Evolutionary conservation across 1,140 invertebrate species (phyloP).

Genomic region (Ladona fulva): DNA sequence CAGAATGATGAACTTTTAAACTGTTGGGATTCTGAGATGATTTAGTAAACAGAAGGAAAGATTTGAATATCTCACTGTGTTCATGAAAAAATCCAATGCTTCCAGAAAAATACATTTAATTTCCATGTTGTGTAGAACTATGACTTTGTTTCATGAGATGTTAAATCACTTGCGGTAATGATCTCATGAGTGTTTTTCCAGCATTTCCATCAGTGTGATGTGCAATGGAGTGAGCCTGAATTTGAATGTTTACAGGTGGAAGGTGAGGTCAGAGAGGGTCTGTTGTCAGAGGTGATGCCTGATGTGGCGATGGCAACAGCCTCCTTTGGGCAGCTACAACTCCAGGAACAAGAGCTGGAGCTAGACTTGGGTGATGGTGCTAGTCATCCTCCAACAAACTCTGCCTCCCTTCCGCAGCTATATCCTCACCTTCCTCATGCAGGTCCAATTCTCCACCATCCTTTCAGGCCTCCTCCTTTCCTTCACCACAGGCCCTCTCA

Average conservation of each 20-base stretch:
- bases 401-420: neutral
- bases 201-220: too few species aligned
- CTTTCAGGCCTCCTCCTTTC: neutral
- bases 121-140: too few species aligned
- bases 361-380: constrained; percentile 68
- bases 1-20: too few species aligned
- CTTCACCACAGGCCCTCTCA: neutral
- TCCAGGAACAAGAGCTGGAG: constrained; percentile 52
- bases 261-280: constrained; percentile 53
- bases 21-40: too few species aligned
- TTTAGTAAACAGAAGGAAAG: too few species aligned
- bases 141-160: too few species aligned
- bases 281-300: constrained; percentile 73
- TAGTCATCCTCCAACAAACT: constrained; percentile 36
- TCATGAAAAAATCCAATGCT: too few species aligned
- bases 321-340: constrained; percentile 56
- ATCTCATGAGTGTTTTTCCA: too few species aligned
- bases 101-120: too few species aligned
- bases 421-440: neutral
- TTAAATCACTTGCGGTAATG: too few species aligned
- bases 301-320: constrained; percentile 82
- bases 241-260: constrained; percentile 31
- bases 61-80: too few species aligned
- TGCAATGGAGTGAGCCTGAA: too few species aligned
- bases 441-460: neutral